Conservation (phyloP, 2,888 invertebrate genomes). For the Cyclophora punctaria region DNA sequence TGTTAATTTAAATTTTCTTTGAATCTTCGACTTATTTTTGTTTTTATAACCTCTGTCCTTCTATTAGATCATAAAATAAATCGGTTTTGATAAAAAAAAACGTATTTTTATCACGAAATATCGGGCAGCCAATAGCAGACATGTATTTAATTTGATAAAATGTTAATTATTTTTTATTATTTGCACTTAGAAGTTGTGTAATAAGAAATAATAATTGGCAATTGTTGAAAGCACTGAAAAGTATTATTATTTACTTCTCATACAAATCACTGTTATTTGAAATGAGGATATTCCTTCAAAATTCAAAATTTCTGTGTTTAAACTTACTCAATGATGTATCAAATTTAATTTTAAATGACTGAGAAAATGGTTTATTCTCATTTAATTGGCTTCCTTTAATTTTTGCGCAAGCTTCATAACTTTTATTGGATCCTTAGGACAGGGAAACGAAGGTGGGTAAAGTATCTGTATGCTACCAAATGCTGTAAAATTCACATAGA, state of each 20-base stretch:
- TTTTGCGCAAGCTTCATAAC: slow-evolving; percentile 74
- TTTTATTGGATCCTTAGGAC: slow-evolving; percentile 67
- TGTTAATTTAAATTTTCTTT: too few relatives aligned
- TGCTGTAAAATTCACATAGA: too few relatives aligned
- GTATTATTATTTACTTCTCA: slow-evolving; percentile 4
- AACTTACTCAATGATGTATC: background rate
- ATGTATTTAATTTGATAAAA: background rate
- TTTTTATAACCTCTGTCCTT: too few relatives aligned
- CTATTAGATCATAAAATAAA: too few relatives aligned
- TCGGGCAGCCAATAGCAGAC: slow-evolving; percentile 15
- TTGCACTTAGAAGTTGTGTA: slow-evolving; percentile 10
- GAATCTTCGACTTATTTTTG: too few relatives aligned
- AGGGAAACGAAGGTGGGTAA: slow-evolving; percentile 58
- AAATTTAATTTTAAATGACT: slow-evolving; percentile 6
- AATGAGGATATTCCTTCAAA: slow-evolving; percentile 16
- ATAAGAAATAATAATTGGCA: slow-evolving; percentile 10
- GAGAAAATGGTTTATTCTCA: slow-evolving; percentile 39
- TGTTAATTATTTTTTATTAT: background rate
- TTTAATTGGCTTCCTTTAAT: slow-evolving; percentile 71
- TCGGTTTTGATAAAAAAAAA: too few relatives aligned
- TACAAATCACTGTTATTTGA: slow-evolving; percentile 1
- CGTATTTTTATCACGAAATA: too few relatives aligned
- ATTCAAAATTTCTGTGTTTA: background rate
- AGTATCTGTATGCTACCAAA: background rate
- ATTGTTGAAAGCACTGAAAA: background rate